These are phyloP conservation scores for Channallabes apus DNA, from an alignment of 2,797 vertebrate species.

Conservation along the genomic window DNA sequence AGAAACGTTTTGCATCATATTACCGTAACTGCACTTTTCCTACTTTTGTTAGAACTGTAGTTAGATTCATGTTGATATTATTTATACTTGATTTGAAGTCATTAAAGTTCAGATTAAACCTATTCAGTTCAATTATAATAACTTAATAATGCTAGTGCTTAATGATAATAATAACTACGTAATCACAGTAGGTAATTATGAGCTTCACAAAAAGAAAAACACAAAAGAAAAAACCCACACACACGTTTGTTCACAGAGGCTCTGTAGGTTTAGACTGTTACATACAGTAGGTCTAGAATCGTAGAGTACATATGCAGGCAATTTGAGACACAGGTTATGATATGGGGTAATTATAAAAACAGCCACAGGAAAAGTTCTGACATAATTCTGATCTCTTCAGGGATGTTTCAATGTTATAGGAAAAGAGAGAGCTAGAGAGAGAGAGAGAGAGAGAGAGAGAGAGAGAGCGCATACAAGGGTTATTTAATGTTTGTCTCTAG, in stretches of 20 bases:
- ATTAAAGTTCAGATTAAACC: not conserved
- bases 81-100: not conserved
- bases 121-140: not conserved
- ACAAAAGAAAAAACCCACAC: not conserved
- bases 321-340: not conserved
- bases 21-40: not conserved
- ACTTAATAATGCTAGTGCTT: not conserved
- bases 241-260: not conserved
- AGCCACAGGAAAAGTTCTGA: not conserved
- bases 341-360: not conserved
- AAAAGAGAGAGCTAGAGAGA: conserved; percentile 3
- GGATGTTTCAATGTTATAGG: not conserved
- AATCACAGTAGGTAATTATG: not conserved
- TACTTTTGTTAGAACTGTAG: not conserved
- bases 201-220: not conserved
- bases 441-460: conserved; percentile 48
- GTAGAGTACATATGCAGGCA: not conserved
- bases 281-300: not conserved
- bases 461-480: conserved; percentile 11
- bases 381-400: not conserved
- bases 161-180: conserved; percentile 1
- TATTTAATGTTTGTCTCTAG: conserved; percentile 46
- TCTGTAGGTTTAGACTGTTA: too few relatives aligned
- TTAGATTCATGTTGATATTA: not conserved
- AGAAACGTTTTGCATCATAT: not conserved